Evolutionary conservation across 2,888 invertebrate species (phyloP).

Genomic region (Sphaerophoria taeniata): DNA sequence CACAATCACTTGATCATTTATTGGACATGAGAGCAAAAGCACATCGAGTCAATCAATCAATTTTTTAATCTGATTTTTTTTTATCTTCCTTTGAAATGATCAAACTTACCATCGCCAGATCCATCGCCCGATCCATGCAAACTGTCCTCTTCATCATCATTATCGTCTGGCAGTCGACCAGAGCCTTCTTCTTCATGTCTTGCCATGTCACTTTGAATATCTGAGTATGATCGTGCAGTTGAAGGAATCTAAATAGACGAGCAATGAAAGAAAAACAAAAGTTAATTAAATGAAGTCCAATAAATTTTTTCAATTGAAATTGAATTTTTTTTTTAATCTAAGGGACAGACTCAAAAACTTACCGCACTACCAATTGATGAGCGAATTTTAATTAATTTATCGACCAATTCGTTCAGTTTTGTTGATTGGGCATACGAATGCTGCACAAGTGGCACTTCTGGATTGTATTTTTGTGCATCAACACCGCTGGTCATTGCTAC

Average conservation of each 20-base stretch:
- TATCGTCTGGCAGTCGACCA: slow-evolving; percentile 78
- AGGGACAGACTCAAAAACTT: slow-evolving; percentile 69
- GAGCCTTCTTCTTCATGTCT: slow-evolving; percentile 81
- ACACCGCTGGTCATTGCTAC: slow-evolving; percentile 80
- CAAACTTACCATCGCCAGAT: slow-evolving; percentile 80
- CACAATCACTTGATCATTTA: slow-evolving; percentile 38
- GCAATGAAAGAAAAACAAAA: slow-evolving; percentile 3
- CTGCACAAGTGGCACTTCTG: slow-evolving; percentile 81
- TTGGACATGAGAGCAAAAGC: slow-evolving; percentile 50
- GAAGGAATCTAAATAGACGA: slow-evolving; percentile 78
- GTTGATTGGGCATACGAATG: slow-evolving; percentile 78
- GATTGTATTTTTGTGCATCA: slow-evolving; percentile 82
- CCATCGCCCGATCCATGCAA: slow-evolving; percentile 81
- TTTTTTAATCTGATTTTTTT: slow-evolving; percentile 44
- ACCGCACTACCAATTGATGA: slow-evolving; percentile 81
- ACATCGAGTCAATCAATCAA: slow-evolving; percentile 68
- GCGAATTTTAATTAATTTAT: slow-evolving; percentile 82
- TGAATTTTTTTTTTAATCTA: background rate
- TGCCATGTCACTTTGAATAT: slow-evolving; percentile 83
- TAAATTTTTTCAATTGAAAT: slow-evolving; percentile 42
- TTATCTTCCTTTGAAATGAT: background rate
- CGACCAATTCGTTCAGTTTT: slow-evolving; percentile 81
- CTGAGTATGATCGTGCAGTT: slow-evolving; percentile 79
- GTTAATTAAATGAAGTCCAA: slow-evolving; percentile 50
- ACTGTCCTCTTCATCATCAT: slow-evolving; percentile 81